Evolutionary conservation across 1,140 invertebrate species (phyloP), one percentile per base, ranked within the genome.

Genomic region (Lycorma delicatula): DNA sequence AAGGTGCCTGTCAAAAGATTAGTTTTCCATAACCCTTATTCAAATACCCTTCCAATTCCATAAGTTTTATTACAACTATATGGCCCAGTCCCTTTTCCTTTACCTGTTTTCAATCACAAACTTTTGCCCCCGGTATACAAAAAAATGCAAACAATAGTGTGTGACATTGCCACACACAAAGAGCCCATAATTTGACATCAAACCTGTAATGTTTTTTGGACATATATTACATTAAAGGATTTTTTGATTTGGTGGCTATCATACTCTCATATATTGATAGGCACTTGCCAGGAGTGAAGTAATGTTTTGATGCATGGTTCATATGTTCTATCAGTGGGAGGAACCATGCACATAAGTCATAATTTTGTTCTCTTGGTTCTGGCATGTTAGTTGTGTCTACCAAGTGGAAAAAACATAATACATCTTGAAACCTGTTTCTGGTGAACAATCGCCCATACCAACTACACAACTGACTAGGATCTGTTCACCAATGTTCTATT

Each of bases 331-430:
- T 44, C 34, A 56, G 25, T 9, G 23, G 44, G 3, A 26, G 3
- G 25, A 56, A 56, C n/a, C 23, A 20, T 52, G 44, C 41, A 55
- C 54, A 55, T 5, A 34, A 34, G 23, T 55, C 25, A 22, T 55
- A 56, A 18, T 22, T 22, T 7, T 46, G 55, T 12, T 56, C n/a
- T 5, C 13, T 16, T 11, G 29, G 46, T 52, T 28, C n/a, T 7
- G 55, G 25, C 3, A 56, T 3, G 11, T 47, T 52, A 12, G 41
- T 20, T 5, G 29, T 56, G 20, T 56, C 25, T 51, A 28, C 46
- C 25, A 56, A n/a, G 34, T 56, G 55, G 28, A 56, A 56, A 56
- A 56, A 56, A n/a, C n/a, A n/a, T n/a, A n/a, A n/a, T n/a, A n/a
- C n/a, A n/a, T n/a, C n/a, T n/a, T n/a, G n/a, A 3, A 5, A 55